Conservation (phyloP, 2,797 vertebrate genomes). For the Channa striata region DNA sequence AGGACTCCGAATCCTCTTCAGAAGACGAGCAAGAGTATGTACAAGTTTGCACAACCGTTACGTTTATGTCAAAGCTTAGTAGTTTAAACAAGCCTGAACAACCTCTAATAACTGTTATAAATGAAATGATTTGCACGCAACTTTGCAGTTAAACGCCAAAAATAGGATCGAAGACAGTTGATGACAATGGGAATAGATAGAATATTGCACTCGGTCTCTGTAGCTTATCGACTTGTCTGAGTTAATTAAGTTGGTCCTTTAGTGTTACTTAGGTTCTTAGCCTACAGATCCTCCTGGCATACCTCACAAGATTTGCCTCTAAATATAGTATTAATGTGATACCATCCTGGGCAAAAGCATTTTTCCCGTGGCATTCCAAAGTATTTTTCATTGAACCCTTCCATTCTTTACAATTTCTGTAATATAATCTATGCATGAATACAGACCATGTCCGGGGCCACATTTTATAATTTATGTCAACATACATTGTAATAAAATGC, state of each 20-base stretch:
- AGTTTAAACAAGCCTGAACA: neutral
- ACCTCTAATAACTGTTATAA: no score
- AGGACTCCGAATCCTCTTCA: conserved; percentile 85
- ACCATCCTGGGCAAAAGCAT: neutral
- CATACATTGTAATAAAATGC: conserved; percentile 33
- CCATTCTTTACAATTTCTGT: conserved; percentile 3
- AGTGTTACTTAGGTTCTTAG: conserved; percentile 20
- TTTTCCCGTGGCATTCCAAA: neutral
- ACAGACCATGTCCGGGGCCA: conserved; percentile 9
- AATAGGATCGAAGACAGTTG: neutral
- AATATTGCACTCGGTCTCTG: conserved; percentile 7
- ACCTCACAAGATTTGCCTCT: conserved; percentile 4
- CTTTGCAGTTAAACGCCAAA: no score
- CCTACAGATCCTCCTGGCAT: conserved; percentile 32
- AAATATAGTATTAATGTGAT: conserved; percentile 18
- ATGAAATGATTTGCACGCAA: no score
- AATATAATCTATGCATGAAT: conserved; percentile 29
- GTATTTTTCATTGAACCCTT: neutral
- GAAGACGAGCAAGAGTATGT: conserved; percentile 87
- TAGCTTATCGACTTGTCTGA: conserved; percentile 20
- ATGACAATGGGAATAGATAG: neutral
- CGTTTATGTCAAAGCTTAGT: neutral
- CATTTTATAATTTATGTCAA: conserved; percentile 53
- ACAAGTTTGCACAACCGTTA: neutral
- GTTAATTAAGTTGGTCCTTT: conserved; percentile 21